Base-by-base conservation (phyloP, 2,888 invertebrate genomes). In the Caenorhabditis imperialis region DNA sequence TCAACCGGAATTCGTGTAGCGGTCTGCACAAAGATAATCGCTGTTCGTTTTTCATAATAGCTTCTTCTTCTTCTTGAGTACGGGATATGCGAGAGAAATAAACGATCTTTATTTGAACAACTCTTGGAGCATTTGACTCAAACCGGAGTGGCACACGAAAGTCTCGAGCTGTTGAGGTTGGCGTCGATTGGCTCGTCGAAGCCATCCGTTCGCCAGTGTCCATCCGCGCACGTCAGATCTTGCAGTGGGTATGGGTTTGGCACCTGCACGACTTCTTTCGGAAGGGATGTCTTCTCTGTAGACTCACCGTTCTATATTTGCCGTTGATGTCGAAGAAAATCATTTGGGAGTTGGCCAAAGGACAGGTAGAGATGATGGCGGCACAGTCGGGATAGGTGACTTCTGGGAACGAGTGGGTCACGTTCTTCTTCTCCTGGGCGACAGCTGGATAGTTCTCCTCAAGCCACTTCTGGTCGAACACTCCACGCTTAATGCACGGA, bases 1-100 rank as follows among this genome's bases (percentile, higher is more conserved):
- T 10, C 50, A 74, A 51, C 74, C 74, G 25, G 74, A 67, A 30
- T 74, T 74, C n/a, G 74, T 72, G 5, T 63, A 44, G 27, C 42
- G 12, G 33, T n/a, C 10, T 40, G 18, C 16, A 5, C 16, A 40
- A 38, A 37, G 14, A 6, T 37, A 8, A 25, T 27, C 20, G 16
- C 14, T 18, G 23, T 38, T 14, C 27, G 16, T 25, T 33, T 14
- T 54, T 44, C 12, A n/a, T 54, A n/a, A 33, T 37, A 18, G 25
- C 20, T n/a, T 42, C 16, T 16, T 55, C 16, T 42, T 45, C n/a
- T 33, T 18, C 16, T 57, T 25, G 40, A 23, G 18, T 73, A 73
- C 73, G 73, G 73, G 65, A 51, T 60, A 60, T 48, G 35, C 40
- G 18, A 53, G 65, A 45, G 53, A 47, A n/a, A 71, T 61, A 62